Percentiles rank a stretch among this genome's conserved stretches.
phyloP scores from a whole-genome alignment of 2,888 invertebrate species.

The Vanessa cardui region DNA sequence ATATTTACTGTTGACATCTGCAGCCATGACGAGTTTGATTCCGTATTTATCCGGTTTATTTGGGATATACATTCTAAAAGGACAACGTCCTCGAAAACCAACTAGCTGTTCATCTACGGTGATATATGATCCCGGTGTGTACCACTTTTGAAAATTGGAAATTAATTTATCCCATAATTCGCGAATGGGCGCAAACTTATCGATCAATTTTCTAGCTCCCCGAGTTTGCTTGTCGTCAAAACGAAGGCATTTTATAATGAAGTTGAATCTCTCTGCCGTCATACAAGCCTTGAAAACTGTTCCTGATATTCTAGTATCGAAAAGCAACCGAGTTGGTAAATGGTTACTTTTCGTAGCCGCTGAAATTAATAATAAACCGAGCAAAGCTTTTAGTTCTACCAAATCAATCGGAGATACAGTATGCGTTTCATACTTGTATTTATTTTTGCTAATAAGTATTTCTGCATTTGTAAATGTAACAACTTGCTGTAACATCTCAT shows the following conservation, averaged over 20 bases:
- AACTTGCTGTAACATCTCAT: neutral
- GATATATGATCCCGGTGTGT: too few relatives aligned
- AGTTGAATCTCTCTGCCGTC: slow-evolving; percentile 1
- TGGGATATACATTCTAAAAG: too few relatives aligned
- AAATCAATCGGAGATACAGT: neutral
- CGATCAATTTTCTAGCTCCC: neutral
- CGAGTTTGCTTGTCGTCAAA: neutral
- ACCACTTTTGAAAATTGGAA: too few relatives aligned
- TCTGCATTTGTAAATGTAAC: neutral
- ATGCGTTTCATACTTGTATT: neutral
- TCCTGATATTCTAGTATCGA: neutral
- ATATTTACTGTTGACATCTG: slow-evolving; percentile 10
- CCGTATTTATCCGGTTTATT: slow-evolving; percentile 21
- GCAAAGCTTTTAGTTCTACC: neutral
- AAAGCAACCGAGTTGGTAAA: neutral
- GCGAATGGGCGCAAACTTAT: neutral
- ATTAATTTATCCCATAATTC: neutral
- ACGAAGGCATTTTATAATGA: neutral
- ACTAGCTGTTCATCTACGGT: too few relatives aligned
- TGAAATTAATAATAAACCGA: too few relatives aligned
- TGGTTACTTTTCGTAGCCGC: slow-evolving; percentile 5
- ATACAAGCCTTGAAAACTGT: slow-evolving; percentile 4
- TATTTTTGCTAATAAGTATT: neutral
- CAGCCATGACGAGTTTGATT: slow-evolving; percentile 15
- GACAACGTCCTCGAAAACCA: too few relatives aligned